Evolutionary conservation across 1,140 invertebrate genomes (phyloP), one percentile per base, ranked within the genome.

Genomic region (Neodiprion lecontei): DNA sequence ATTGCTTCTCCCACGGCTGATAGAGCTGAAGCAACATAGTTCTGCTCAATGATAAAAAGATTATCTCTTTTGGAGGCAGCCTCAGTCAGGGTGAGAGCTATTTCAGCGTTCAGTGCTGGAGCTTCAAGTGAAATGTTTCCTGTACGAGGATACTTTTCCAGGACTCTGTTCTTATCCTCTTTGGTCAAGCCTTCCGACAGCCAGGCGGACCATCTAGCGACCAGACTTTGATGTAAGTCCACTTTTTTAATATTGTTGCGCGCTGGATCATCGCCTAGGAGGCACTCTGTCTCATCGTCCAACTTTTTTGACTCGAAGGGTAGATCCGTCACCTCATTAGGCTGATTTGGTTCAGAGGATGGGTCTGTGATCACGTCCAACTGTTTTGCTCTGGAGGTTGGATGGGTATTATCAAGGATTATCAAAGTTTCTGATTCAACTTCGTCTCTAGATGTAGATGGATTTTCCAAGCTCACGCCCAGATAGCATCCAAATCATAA

Each of bases 21-120:
- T 50, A 78, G 49, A 9, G 73, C 78, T 50, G 77, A 75, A 7
- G 75, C 76, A 11, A 78, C 9, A 17, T 74, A 49, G 61, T 74
- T 72, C 70, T 80, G 77, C 17, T 74, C 48, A 17, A 17, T 69
- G n/a, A 49, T 69, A 23, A 74, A 74, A n/a, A 74, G 73, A 7
- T 69, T 69, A 23, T 74, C 73, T 50, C 73, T 74, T 67, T 74
- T 74, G n/a, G 48, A 23, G 5, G 28, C 73, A 12, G 73, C 48
- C 61, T 73, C 72, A 17, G 66, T 73, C n/a, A 73, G 40, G 9
- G 66, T 73, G 12, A 9, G 61, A 73, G 28, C 40, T 74, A 73
- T 67, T 73, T 73, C 72, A 48, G 65, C 7, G 48, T 73, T 73
- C 21, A 73, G n/a, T 49, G 65, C 73, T 14, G 73, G 73, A 48